Conservation (phyloP, 2,888 invertebrate genomes). For the Oligia strigilis region DNA sequence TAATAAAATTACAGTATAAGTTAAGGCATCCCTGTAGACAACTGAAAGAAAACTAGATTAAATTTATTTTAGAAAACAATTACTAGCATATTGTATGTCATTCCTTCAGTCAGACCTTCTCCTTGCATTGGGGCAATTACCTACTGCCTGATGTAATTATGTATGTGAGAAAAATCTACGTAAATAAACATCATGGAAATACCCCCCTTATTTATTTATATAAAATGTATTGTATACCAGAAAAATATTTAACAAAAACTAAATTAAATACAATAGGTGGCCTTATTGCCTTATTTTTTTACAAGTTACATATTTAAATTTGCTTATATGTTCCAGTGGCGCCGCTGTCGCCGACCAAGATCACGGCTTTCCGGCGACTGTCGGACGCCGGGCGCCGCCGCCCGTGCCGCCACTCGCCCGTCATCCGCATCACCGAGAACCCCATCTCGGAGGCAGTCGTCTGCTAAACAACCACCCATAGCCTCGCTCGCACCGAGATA, state of each 20-base stretch:
- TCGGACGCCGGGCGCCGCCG: conserved; percentile 88
- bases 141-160: background rate
- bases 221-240: too few species aligned
- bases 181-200: background rate
- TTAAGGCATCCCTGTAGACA: background rate
- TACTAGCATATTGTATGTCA: background rate
- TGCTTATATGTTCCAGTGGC: conserved; percentile 89
- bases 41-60: too few species aligned
- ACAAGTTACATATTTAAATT: conserved; percentile 26
- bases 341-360: conserved; percentile 93
- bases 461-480: conserved; percentile 88
- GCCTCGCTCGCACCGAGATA: conserved; percentile 13
- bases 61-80: background rate
- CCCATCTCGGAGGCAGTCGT: conserved; percentile 94
- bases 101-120: too few species aligned
- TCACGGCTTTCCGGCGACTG: conserved; percentile 92
- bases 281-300: background rate
- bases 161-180: background rate
- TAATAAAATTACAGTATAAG: background rate
- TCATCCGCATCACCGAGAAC: conserved; percentile 95
- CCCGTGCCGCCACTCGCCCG: conserved; percentile 89
- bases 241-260: background rate
- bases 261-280: background rate
- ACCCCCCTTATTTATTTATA: background rate
- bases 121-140: background rate